A percentile compares a stretch with the other conserved stretches of the same genome.
These are phyloP conservation scores for Parotocinclus haroldoi DNA, from an alignment of 2,797 vertebrate genomes.

Conservation along the genomic window DNA sequence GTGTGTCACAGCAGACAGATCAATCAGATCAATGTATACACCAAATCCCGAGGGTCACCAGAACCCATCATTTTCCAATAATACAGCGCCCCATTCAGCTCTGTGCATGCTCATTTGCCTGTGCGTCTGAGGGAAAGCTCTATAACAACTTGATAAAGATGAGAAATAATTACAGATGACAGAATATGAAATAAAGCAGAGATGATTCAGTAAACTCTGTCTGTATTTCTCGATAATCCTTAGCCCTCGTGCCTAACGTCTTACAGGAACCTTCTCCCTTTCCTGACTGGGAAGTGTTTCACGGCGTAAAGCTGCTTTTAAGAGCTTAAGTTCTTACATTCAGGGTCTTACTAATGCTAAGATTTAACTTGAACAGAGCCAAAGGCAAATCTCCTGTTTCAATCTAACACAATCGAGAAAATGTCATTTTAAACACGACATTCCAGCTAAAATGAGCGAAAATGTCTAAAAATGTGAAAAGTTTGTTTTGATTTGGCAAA, in stretches of 20 bases:
- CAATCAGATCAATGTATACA: too few relatives aligned
- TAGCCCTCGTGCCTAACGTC: constrained; percentile 10
- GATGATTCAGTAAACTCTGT: constrained; percentile 11
- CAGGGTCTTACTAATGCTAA: neutral
- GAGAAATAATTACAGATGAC: constrained; percentile 15
- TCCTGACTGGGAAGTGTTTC: constrained; percentile 18
- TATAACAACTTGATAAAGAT: constrained; percentile 16
- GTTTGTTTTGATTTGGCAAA: too few relatives aligned
- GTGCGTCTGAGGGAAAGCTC: constrained; percentile 19
- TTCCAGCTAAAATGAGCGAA: too few relatives aligned
- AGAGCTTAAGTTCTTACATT: constrained; percentile 27
- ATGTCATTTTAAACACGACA: too few relatives aligned
- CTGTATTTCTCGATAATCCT: constrained; percentile 8
- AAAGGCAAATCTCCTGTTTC: too few relatives aligned
- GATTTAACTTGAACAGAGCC: constrained; percentile 3
- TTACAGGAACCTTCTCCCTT: constrained; percentile 15
- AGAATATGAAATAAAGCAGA: neutral
- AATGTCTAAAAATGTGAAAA: too few relatives aligned
- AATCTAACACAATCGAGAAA: too few relatives aligned
- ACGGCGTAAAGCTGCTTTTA: constrained; percentile 25
- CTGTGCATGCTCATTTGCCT: constrained; percentile 4
- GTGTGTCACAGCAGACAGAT: too few relatives aligned
- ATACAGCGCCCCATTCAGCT: too few relatives aligned
- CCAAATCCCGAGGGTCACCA: too few relatives aligned
- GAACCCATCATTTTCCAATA: too few relatives aligned